Evolutionary conservation across 2,797 vertebrate genomes (phyloP).

Genomic region (Hippoglossus hippoglossus): DNA sequence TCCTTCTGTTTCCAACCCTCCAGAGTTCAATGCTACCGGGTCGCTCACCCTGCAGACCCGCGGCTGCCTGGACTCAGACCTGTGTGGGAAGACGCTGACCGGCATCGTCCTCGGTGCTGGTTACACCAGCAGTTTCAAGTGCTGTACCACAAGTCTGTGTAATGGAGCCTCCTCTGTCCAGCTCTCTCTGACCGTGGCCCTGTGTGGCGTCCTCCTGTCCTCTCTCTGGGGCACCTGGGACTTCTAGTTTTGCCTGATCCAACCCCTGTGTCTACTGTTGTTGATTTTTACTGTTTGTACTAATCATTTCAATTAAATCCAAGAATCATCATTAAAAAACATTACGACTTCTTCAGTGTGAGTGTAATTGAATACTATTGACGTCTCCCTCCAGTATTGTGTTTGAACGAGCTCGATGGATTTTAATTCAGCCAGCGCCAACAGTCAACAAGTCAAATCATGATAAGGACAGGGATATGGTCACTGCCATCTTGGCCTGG

Average conservation of each 20-base stretch:
- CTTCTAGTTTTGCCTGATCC: conserved; percentile 8
- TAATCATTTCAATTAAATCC: not conserved
- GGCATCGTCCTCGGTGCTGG: conserved; percentile 11
- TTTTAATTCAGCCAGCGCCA: too few relatives aligned
- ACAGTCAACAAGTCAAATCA: too few relatives aligned
- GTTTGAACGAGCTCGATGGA: too few relatives aligned
- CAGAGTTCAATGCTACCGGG: conserved; percentile 56
- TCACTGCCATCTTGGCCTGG: too few relatives aligned
- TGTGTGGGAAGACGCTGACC: conserved; percentile 39
- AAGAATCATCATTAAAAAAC: not conserved
- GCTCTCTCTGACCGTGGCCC: conserved; percentile 50
- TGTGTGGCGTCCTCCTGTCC: conserved; percentile 50
- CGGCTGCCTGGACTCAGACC: conserved; percentile 60
- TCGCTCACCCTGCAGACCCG: conserved; percentile 3
- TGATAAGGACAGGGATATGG: too few relatives aligned
- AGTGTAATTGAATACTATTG: not conserved
- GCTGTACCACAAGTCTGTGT: conserved; percentile 64
- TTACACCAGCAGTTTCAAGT: conserved; percentile 39
- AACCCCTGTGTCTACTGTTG: too few relatives aligned
- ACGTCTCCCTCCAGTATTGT: too few relatives aligned
- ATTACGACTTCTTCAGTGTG: too few relatives aligned
- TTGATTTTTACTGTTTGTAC: not conserved
- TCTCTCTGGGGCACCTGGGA: conserved; percentile 47
- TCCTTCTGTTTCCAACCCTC: not conserved
- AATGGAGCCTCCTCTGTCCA: conserved; percentile 61